These are phyloP conservation scores for Leptodactylus fuscus DNA, from an alignment of 2,113 vertebrate genomes.

Conservation along the genomic window DNA sequence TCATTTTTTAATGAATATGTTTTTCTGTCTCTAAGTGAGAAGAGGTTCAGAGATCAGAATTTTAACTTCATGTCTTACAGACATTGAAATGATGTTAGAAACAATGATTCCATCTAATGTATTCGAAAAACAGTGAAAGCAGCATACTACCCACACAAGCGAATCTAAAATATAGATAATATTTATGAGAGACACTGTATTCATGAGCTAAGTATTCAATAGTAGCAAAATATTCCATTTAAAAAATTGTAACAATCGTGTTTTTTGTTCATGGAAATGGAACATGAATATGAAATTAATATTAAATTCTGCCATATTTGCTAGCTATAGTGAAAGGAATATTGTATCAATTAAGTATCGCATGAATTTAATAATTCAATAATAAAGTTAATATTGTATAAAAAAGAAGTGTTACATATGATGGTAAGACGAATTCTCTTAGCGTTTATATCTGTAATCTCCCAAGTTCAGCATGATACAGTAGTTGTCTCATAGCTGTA, in stretches of 20 bases:
- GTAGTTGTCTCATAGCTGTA: no score
- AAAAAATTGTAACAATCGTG: not conserved
- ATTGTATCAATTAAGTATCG: no score
- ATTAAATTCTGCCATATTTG: no score
- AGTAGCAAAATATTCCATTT: not conserved
- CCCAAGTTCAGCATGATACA: no score
- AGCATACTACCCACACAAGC: not conserved
- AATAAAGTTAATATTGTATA: no score
- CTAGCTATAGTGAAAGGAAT: no score
- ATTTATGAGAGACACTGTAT: not conserved
- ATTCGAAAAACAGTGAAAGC: not conserved
- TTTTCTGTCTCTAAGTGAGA: not conserved
- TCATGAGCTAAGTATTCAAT: not conserved
- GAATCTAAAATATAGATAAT: not conserved
- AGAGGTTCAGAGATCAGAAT: constrained; percentile 2
- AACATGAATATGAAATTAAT: no score
- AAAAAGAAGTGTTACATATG: no score
- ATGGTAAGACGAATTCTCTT: no score
- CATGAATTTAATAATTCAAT: no score
- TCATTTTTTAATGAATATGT: constrained; percentile 12
- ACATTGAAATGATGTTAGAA: not conserved
- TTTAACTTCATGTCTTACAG: constrained; percentile 13
- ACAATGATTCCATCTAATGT: not conserved
- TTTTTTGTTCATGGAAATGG: not conserved
- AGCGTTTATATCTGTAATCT: no score